These are phyloP conservation scores for Calameuta filiformis DNA, from an alignment of 2,888 invertebrate species.

Conservation along the genomic window DNA sequence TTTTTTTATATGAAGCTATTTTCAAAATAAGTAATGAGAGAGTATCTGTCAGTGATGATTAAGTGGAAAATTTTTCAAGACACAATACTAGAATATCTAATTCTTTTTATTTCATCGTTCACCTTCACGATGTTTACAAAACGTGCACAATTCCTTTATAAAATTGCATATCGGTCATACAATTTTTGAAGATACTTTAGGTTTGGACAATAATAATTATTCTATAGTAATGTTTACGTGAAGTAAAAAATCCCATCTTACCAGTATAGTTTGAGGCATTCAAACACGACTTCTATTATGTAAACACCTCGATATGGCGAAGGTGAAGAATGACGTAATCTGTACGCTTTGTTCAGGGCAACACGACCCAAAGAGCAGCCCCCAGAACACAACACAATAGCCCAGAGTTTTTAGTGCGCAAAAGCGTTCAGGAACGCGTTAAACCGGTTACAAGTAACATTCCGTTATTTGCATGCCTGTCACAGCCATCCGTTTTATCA, in stretches of 20 bases:
- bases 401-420: background rate
- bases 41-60: too few relatives aligned
- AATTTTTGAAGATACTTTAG: too few relatives aligned
- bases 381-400: background rate
- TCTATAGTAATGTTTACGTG: background rate
- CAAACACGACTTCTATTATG: background rate
- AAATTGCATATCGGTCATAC: background rate
- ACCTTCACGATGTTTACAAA: background rate
- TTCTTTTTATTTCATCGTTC: background rate
- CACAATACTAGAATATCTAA: background rate
- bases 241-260: background rate
- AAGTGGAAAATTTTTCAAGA: too few relatives aligned
- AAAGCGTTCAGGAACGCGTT: slow-evolving; percentile 1
- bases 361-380: background rate
- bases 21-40: too few relatives aligned
- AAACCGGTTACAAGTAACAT: slow-evolving; percentile 39
- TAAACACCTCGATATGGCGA: background rate
- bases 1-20: too few relatives aligned
- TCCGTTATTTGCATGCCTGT: slow-evolving; percentile 31
- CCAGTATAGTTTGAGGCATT: background rate
- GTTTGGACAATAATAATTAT: background rate
- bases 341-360: background rate
- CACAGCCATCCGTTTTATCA: background rate
- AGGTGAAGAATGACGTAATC: background rate
- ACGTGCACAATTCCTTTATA: background rate